A percentile compares a stretch with the other conserved stretches of the same genome.
Conservation (phyloP, 2,797 vertebrate species). For the Danio jaintianensis region DNA sequence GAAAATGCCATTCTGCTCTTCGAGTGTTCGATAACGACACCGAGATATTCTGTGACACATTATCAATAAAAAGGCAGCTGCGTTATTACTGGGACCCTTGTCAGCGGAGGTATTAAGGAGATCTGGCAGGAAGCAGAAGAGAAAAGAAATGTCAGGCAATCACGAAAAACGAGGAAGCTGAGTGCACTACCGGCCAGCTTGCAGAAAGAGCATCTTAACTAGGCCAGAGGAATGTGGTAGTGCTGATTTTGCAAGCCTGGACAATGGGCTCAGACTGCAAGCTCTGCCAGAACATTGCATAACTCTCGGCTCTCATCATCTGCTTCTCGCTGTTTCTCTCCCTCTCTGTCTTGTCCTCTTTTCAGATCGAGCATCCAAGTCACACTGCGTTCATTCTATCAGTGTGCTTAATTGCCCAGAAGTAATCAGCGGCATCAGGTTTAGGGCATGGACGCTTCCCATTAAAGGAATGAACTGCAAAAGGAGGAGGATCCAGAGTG, state of each 20-base stretch:
- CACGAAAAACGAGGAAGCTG: constrained; percentile 52
- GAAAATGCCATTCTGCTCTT: constrained; percentile 51
- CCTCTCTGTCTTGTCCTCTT: constrained; percentile 22
- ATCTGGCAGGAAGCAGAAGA: constrained; percentile 57
- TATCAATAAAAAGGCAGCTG: constrained; percentile 61
- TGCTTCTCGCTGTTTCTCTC: constrained; percentile 26
- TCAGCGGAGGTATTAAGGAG: constrained; percentile 55
- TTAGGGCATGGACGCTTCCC: constrained; percentile 21
- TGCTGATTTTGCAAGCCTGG: constrained; percentile 57
- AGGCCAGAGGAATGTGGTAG: constrained; percentile 39
- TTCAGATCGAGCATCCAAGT: constrained; percentile 31
- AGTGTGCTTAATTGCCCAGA: constrained; percentile 27
- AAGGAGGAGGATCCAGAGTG: constrained; percentile 17
- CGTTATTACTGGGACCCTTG: constrained; percentile 59
- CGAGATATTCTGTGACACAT: constrained; percentile 63
- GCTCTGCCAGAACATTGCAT: constrained; percentile 43
- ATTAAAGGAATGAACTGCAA: constrained; percentile 26
- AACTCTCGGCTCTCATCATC: constrained; percentile 35
- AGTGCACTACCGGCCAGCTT: constrained; percentile 52
- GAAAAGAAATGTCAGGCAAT: constrained; percentile 61
- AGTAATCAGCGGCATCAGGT: constrained; percentile 38
- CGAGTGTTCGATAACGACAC: constrained; percentile 61
- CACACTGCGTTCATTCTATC: constrained; percentile 33
- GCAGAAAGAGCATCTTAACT: constrained; percentile 52
- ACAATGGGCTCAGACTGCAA: constrained; percentile 25